Percentiles rank a stretch among this genome's conserved stretches.
Evolutionary conservation across 1,140 invertebrate genomes (phyloP).

Genomic region (Drosophila nannoptera): DNA sequence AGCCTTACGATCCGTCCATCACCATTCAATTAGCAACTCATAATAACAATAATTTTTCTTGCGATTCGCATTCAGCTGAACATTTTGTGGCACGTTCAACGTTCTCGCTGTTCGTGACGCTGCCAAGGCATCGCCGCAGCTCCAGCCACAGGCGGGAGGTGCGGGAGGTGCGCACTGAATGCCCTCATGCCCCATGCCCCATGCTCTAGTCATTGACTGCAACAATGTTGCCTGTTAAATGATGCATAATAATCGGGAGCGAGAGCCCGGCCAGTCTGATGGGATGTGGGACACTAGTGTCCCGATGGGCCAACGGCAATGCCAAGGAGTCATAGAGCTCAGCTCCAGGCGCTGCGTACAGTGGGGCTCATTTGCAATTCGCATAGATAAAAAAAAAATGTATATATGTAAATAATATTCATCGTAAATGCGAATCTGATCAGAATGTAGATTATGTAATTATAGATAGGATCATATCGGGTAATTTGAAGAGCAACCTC

Average conservation of each 20-base stretch:
- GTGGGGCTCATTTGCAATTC: conserved; percentile 2
- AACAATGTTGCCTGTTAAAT: conserved; percentile 76
- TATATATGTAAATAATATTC: neutral
- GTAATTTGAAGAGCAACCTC: too few relatives aligned
- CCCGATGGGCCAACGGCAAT: conserved; percentile 43
- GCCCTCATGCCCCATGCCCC: neutral
- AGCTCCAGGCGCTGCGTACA: conserved; percentile 9
- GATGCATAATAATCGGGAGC: conserved; percentile 70
- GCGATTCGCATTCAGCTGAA: conserved; percentile 73
- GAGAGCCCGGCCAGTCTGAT: conserved; percentile 41
- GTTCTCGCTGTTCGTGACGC: conserved; percentile 65
- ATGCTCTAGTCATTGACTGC: conserved; percentile 70
- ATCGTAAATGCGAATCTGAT: too few relatives aligned
- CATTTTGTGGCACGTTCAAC: conserved; percentile 72
- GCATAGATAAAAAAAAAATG: too few relatives aligned
- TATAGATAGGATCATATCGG: too few relatives aligned
- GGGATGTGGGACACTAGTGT: conserved; percentile 59
- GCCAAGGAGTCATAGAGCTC: conserved; percentile 58
- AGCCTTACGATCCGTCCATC: conserved; percentile 42
- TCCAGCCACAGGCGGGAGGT: neutral
- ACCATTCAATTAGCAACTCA: conserved; percentile 77
- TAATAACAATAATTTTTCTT: conserved; percentile 76
- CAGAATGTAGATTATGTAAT: too few relatives aligned
- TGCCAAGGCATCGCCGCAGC: conserved; percentile 25
- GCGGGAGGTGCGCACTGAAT: conserved; percentile 11